Conservation (phyloP, 2,797 vertebrate species). For the Pitangus sulphuratus region DNA sequence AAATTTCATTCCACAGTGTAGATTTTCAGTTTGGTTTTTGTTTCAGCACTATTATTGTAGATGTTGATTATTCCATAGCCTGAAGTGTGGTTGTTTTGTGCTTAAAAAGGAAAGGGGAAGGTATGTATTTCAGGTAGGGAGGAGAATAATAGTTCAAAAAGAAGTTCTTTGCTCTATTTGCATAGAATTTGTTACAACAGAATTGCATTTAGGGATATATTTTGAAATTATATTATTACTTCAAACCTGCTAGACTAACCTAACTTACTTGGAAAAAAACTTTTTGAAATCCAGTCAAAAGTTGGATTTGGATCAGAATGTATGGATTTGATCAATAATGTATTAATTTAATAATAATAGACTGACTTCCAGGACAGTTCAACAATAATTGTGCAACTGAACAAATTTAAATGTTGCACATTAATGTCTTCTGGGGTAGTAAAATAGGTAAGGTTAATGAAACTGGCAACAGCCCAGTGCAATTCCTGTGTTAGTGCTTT, state of each 20-base stretch:
- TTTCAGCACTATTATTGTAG: neutral
- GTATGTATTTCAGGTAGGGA: neutral
- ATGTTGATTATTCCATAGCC: neutral
- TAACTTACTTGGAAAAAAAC: neutral
- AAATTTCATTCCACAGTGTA: neutral
- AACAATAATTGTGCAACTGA: neutral
- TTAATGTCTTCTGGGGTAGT: neutral
- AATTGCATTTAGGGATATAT: neutral
- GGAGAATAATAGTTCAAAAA: neutral
- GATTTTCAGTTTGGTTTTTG: neutral
- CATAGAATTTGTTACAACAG: neutral
- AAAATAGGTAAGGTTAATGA: conserved; percentile 8
- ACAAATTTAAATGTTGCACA: neutral
- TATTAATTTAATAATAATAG: neutral
- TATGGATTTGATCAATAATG: neutral
- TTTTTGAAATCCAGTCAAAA: neutral
- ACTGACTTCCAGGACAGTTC: neutral
- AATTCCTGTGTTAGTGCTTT: neutral
- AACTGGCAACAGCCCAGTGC: neutral
- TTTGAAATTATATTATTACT: neutral
- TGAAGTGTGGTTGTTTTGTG: neutral
- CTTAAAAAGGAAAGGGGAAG: neutral
- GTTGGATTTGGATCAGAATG: neutral
- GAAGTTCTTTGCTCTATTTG: neutral
- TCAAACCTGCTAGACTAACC: neutral